Conservation (phyloP, 2,888 invertebrate species). For the Galerucella pusilla region DNA sequence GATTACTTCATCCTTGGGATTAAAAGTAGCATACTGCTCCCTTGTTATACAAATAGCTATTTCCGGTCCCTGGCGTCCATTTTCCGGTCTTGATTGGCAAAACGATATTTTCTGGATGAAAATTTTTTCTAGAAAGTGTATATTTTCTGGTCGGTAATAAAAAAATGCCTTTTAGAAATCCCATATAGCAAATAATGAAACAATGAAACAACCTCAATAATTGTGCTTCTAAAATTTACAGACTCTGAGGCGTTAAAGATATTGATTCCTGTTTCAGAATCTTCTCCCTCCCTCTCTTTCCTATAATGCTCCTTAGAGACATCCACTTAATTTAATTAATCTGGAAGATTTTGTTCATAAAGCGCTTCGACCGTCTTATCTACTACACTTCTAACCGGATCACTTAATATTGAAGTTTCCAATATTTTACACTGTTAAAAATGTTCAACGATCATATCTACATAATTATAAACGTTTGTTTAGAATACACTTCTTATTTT, state of each 20-base stretch:
- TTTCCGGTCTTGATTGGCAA: too few relatives aligned
- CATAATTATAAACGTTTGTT: too few relatives aligned
- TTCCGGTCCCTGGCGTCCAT: too few relatives aligned
- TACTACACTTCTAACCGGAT: slow-evolving; percentile 41
- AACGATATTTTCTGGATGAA: too few relatives aligned
- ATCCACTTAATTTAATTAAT: slow-evolving; percentile 58
- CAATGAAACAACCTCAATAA: neutral
- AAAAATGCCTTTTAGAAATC: neutral
- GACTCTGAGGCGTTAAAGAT: slow-evolving; percentile 42
- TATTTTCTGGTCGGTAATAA: too few relatives aligned
- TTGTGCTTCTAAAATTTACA: slow-evolving; percentile 55
- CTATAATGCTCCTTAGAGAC: slow-evolving; percentile 50
- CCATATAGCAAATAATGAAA: too few relatives aligned
- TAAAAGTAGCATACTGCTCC: too few relatives aligned
- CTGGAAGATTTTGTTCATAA: slow-evolving; percentile 54
- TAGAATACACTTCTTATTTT: neutral
- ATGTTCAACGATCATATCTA: neutral
- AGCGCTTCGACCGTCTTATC: slow-evolving; percentile 41
- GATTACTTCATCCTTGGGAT: too few relatives aligned
- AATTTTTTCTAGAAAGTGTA: too few relatives aligned
- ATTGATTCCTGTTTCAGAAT: slow-evolving; percentile 2
- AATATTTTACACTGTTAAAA: slow-evolving; percentile 32
- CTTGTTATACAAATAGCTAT: too few relatives aligned
- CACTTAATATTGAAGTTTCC: slow-evolving; percentile 50
- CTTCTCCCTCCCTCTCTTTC: slow-evolving; percentile 1